Evolutionary conservation across 1,140 invertebrate genomes (phyloP), one percentile per base, ranked within the genome.

Genomic region (Acromyrmex charruanus): DNA sequence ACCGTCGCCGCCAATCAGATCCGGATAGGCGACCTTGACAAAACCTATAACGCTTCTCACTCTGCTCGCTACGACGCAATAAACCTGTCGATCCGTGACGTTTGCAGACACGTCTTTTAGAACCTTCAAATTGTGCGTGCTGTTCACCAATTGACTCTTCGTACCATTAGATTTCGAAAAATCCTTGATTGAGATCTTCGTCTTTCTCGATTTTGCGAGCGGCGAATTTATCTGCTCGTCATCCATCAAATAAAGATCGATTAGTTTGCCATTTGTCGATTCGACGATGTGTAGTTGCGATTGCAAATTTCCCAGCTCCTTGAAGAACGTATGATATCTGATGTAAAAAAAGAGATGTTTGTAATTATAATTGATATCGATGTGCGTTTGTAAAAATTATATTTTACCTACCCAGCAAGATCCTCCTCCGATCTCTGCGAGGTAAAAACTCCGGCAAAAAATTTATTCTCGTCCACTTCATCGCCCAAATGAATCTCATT

Each of bases 1-100:
- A 28, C 96, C 95, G 25, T 96, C 94, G 1, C 96, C 96, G 28
- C 96, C 96, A 31, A 96, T 94, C 92, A 98, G 94, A 91, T 98
- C 97, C 39, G 97, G 97, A 94, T 97, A 98, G 1, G 97, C 97
- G 3, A 98, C 96, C 94, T 98, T 98, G 0, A 97, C 96, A 94
- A 98, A 97, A 12, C 96, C 96, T 65, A 97, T 96, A 6, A 98
- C 96, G 89, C 96, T 97, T 77, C 94, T 96, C 1, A 97, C 96
- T 87, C 95, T 95, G 65, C 96, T 96, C 4, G 95, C 94, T 18
- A 95, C 92, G 6, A 87, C 77, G 74, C 92, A 94, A 77, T 96
- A 96, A 51, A 93, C 94, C 3, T 93, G 79, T 65, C 92, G 92
- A 51, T 94, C 92, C n/a, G 92, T 85, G 9, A 77, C 61, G 49